phyloP scores from a whole-genome alignment of 2,113 vertebrate species.

The Telmatochromis sp. region DNA sequence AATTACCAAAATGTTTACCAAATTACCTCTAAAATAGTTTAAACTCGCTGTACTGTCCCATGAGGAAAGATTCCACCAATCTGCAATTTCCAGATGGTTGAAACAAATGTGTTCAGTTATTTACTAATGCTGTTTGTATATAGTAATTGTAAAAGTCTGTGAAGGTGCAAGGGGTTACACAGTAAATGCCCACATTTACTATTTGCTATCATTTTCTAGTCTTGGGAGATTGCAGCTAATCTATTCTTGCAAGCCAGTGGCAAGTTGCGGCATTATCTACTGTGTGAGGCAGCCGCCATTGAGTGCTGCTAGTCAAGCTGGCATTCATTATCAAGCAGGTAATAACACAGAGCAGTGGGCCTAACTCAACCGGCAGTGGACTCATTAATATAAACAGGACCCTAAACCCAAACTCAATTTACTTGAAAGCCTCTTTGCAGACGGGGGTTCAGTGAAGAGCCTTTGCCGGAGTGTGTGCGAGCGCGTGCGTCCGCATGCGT shows the following conservation, averaged over 20 bases:
- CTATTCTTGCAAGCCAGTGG: constrained; percentile 24
- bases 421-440: constrained; percentile 67
- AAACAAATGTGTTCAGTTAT: constrained; percentile 15
- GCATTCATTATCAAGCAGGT: constrained; percentile 65
- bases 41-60: neutral
- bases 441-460: constrained; percentile 36
- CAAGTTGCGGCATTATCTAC: constrained; percentile 18
- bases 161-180: neutral
- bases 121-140: neutral
- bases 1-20: neutral
- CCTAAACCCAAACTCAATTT: constrained; percentile 71
- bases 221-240: neutral
- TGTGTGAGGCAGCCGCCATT: constrained; percentile 9
- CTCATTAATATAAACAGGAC: constrained; percentile 69
- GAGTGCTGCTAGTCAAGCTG: constrained; percentile 51
- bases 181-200: neutral
- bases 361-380: constrained; percentile 48
- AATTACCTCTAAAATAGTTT: neutral
- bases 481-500: neutral
- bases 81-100: neutral
- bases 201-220: neutral
- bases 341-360: constrained; percentile 60
- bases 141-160: neutral
- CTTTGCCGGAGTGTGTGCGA: neutral
- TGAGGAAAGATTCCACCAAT: neutral